These are phyloP conservation scores for Hystrix brachyura DNA, from an alignment of 2,113 vertebrate species.

Conservation along the genomic window DNA sequence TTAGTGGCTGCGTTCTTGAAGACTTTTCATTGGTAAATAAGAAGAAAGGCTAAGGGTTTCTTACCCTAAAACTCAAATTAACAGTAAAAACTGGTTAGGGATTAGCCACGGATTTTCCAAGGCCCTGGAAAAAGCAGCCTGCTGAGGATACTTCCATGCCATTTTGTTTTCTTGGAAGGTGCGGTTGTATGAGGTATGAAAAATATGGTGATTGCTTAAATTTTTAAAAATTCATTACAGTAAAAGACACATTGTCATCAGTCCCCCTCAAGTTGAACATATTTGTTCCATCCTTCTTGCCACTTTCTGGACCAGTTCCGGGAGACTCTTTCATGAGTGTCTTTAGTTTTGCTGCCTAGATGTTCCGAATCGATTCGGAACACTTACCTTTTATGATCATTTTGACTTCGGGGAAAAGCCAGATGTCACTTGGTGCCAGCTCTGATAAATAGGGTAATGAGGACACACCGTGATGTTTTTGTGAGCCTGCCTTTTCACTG, in stretches of 20 bases:
- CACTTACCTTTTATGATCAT: not conserved
- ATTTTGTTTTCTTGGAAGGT: not conserved
- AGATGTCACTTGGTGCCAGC: not conserved
- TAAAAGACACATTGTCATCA: not conserved
- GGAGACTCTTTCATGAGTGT: not conserved
- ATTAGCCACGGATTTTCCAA: not conserved
- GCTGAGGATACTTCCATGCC: not conserved
- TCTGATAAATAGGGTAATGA: not conserved
- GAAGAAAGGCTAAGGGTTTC: not conserved
- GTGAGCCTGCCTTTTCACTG: not conserved
- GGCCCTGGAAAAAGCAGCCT: not conserved
- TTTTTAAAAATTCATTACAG: not conserved
- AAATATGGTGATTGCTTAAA: not conserved
- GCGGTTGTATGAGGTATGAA: not conserved
- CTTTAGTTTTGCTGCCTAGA: not conserved
- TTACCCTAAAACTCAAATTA: conserved; percentile 14
- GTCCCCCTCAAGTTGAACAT: not conserved
- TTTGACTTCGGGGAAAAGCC: not conserved
- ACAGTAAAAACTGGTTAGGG: not conserved
- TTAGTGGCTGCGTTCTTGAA: not conserved
- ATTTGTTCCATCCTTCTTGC: not conserved
- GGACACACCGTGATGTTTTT: not conserved
- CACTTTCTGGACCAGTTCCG: not conserved
- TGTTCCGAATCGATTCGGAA: not conserved
- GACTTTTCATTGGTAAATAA: not conserved